Base-by-base conservation (phyloP, 2,888 invertebrate genomes). In the Arenicola marina region DNA sequence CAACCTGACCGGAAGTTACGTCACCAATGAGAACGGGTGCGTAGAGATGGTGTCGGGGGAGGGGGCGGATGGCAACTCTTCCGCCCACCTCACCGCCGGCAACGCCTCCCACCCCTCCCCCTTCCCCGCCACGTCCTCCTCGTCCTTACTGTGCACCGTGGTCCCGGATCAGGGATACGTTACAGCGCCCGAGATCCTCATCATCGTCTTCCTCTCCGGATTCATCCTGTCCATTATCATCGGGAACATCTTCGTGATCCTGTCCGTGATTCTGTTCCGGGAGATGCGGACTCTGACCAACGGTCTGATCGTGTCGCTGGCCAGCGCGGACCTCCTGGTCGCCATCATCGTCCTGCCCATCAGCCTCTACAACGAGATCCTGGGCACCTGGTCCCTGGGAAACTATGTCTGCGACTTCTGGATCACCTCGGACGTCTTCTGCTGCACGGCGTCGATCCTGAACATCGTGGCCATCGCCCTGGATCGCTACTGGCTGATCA, bases 221-320 rank as follows among this genome's bases (percentile, higher is more conserved):
- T 65, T 71, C 61, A 71, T 71, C 53, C 44, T 68, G 11, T 45
- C 56, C 44, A 68, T 71, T 45, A 60, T 71, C 58, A 54, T 83
- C 38, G 83, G 83, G 46, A 83, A 83, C 60, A 70, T 77, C 32
- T 75, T 83, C 53, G 82, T 83, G 24, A 77, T 83, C 4, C 74
- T 82, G 43, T 78, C 80, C 2, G 80, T 83, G 29, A 68, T 74
- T 55, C 72, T 82, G 45, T 83, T 82, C 73, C 76, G 79, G 59
- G 73, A 83, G 56, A 83, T 83, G 83, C 68, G 81, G 46, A 83
- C 82, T 0, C 78, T 83, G 68, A 83, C 82, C 4, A 83, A 83
- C 69, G 76, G 80, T 51, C 66, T 83, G 48, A 76, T 83, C 26
- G 78, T 79, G 3, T 83, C 83, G 32, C 68, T 83, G 44, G 83